A percentile compares a stretch with the other conserved stretches of the same genome.
Conservation (phyloP, 1,140 invertebrate genomes). For the Mactra quadrangularis region DNA sequence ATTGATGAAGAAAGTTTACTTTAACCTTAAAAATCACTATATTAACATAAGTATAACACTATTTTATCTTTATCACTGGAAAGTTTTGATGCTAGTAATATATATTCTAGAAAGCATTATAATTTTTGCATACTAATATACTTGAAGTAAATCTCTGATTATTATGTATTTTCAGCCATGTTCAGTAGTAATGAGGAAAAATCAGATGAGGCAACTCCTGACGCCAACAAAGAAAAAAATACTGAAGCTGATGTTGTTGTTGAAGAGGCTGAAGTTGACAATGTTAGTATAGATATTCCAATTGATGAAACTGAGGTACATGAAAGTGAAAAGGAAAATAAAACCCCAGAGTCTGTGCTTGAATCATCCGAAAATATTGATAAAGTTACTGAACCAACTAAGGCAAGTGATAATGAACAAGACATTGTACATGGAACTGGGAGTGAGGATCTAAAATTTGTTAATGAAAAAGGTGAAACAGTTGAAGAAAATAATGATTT, state of each 20-base stretch:
- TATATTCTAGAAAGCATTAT: too few species aligned
- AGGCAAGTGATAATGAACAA: not conserved
- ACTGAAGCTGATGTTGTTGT: not conserved
- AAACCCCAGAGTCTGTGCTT: not conserved
- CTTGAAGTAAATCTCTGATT: too few species aligned
- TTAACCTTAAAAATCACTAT: too few species aligned
- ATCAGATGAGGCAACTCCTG: not conserved
- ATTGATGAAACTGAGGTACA: not conserved
- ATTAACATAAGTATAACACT: too few species aligned
- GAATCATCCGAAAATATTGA: not conserved
- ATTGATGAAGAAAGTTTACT: too few species aligned
- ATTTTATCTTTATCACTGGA: too few species aligned
- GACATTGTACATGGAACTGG: not conserved
- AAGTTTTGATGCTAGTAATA: too few species aligned
- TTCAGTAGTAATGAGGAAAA: too few species aligned
- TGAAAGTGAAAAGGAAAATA: constrained; percentile 1
- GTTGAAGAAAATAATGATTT: constrained; percentile 12
- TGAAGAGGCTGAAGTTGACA: not conserved
- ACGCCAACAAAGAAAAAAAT: too few species aligned
- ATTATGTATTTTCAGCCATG: too few species aligned
- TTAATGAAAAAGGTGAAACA: constrained; percentile 32
- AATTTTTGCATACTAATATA: too few species aligned
- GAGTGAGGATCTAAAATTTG: constrained; percentile 34
- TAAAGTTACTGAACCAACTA: not conserved
- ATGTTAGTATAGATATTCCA: not conserved